Evolutionary conservation across 2,113 vertebrate species (phyloP).

Genomic region (Gallinago media): DNA sequence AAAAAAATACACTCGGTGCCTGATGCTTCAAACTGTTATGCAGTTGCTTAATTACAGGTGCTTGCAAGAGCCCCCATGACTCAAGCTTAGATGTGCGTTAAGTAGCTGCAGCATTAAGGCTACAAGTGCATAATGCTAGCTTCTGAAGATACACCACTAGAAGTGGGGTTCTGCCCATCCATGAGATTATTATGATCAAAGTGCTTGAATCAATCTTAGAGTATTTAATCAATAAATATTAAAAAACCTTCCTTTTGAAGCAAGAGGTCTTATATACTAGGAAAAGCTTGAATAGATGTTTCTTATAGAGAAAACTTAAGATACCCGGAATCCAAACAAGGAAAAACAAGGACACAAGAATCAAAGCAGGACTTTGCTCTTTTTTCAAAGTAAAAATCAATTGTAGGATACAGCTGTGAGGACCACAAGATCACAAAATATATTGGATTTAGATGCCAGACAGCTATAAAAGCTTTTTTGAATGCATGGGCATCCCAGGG

Average conservation of each 20-base stretch:
- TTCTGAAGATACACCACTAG: neutral
- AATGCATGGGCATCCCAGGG: neutral
- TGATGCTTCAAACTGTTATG: neutral
- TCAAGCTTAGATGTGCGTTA: neutral
- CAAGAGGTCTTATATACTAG: neutral
- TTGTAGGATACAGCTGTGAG: neutral
- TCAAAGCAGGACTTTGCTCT: conserved; percentile 9
- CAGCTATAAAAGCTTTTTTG: neutral
- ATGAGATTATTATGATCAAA: neutral
- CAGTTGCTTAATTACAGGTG: neutral
- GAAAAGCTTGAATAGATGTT: neutral
- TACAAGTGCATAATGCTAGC: neutral
- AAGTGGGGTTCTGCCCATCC: neutral
- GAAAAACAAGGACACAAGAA: neutral
- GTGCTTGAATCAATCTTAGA: neutral
- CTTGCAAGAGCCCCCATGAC: neutral
- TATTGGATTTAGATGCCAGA: conserved; percentile 2
- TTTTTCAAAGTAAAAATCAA: conserved; percentile 34
- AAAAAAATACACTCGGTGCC: neutral
- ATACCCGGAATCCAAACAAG: neutral
- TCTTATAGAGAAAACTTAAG: neutral
- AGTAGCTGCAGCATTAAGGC: neutral
- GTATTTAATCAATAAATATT: neutral
- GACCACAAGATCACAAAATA: neutral
- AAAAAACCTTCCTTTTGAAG: neutral